These are phyloP conservation scores for Spilosoma lubricipeda DNA, from an alignment of 2,888 invertebrate genomes.

Conservation along the genomic window DNA sequence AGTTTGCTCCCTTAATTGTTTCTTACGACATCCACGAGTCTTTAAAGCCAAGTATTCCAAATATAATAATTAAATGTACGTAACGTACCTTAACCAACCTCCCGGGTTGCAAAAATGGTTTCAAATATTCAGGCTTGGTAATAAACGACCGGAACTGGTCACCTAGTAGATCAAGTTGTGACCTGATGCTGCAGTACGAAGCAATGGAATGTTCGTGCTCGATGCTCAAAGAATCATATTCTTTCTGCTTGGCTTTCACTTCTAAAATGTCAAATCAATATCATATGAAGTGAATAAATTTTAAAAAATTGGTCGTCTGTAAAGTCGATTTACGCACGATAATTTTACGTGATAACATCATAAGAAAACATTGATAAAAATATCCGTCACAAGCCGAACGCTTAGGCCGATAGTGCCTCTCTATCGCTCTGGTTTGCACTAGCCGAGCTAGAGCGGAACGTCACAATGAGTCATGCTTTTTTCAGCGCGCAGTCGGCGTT, in stretches of 20 bases:
- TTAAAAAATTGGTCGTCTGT: too few species aligned
- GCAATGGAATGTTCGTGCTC: slow-evolving; percentile 91
- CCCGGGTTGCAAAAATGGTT: slow-evolving; percentile 98
- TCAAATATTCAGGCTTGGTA: slow-evolving; percentile 94
- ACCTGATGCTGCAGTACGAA: slow-evolving; percentile 94
- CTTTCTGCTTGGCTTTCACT: slow-evolving; percentile 88
- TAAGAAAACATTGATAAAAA: too few species aligned
- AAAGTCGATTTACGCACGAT: too few species aligned
- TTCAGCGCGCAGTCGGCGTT: too few species aligned
- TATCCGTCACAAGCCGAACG: too few species aligned
- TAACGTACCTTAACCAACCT: slow-evolving; percentile 94
- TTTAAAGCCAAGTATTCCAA: background rate
- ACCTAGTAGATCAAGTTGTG: slow-evolving; percentile 91
- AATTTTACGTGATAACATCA: too few species aligned
- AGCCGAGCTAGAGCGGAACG: too few species aligned
- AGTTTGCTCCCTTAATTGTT: too few species aligned
- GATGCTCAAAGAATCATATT: slow-evolving; percentile 88
- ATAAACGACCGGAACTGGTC: slow-evolving; percentile 92
- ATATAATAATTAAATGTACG: background rate
- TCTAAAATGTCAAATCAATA: slow-evolving; percentile 72
- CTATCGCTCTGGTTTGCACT: too few species aligned
- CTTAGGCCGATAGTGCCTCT: too few species aligned
- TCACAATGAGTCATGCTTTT: too few species aligned
- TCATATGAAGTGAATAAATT: background rate
- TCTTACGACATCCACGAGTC: too few species aligned